These are phyloP conservation scores for Balearica regulorum DNA, from an alignment of 2,797 vertebrate species.

Conservation along the genomic window DNA sequence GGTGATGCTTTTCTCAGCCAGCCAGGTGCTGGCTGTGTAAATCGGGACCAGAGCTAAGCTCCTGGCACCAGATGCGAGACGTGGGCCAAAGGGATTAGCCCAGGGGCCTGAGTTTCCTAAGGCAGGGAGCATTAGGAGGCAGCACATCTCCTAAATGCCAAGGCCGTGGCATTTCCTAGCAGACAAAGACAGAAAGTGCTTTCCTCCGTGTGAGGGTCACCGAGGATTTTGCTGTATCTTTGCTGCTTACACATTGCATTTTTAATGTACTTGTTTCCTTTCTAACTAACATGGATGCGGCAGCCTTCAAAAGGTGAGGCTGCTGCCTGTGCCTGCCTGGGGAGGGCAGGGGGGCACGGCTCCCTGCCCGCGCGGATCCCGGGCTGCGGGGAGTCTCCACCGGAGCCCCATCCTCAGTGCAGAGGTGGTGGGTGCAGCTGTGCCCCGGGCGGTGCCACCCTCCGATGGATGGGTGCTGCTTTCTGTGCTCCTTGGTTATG, in stretches of 20 bases:
- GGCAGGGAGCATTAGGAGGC: neutral
- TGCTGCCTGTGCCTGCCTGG: neutral
- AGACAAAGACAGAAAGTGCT: neutral
- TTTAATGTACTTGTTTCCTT: neutral
- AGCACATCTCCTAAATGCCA: slow-evolving; percentile 62
- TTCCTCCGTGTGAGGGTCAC: neutral
- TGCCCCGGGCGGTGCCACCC: neutral
- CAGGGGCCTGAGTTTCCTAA: neutral
- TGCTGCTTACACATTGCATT: neutral
- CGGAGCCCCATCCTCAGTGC: fast-evolving
- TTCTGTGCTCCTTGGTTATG: fast-evolving
- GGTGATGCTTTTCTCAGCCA: neutral
- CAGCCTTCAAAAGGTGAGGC: neutral
- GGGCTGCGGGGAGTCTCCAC: neutral
- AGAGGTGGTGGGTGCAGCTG: neutral
- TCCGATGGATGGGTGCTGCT: fast-evolving
- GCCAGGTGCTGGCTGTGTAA: slow-evolving; percentile 13
- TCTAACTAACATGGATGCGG: fast-evolving
- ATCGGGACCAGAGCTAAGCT: neutral
- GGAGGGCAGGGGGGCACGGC: neutral
- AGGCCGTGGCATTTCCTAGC: slow-evolving; percentile 45
- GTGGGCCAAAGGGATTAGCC: slow-evolving; percentile 35
- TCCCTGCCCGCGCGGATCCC: fast-evolving
- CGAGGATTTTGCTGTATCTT: neutral
- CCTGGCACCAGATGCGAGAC: neutral